These are phyloP conservation scores for Allophyes oxyacanthae DNA, from an alignment of 2,888 invertebrate species.

Conservation along the genomic window DNA sequence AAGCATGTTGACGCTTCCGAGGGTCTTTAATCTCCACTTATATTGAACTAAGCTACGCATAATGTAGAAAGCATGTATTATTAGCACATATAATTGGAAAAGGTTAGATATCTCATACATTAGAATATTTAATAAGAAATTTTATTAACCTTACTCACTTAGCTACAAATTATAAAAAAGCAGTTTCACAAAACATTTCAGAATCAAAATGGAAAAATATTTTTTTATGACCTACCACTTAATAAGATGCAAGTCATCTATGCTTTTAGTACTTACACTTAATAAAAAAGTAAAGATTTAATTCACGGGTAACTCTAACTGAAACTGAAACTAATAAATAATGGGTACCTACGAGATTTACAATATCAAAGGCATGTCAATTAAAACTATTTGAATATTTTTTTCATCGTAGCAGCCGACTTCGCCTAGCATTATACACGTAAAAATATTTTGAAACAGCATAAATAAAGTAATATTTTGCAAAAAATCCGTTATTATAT, in stretches of 20 bases:
- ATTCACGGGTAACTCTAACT: no score
- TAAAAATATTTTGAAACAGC: not conserved
- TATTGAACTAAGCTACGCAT: conserved; percentile 60
- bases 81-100: conserved; percentile 2
- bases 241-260: not conserved
- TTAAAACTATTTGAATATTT: no score
- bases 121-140: conserved; percentile 19
- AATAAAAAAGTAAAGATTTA: not conserved
- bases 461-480: conserved; percentile 19
- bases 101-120: conserved; percentile 5
- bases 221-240: not conserved
- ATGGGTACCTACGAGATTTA: no score
- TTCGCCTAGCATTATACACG: no score
- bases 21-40: conserved; percentile 72
- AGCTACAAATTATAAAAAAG: not conserved
- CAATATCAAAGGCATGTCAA: no score
- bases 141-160: conserved; percentile 26
- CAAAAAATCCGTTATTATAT: conserved; percentile 16
- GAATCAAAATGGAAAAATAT: not conserved
- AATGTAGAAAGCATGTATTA: conserved; percentile 38
- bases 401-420: no score
- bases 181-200: conserved; percentile 8
- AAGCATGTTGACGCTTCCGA: conserved; percentile 69
- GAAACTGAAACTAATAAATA: no score
- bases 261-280: not conserved